Evolutionary conservation across 2,113 vertebrate species (phyloP).

Genomic region (Eudorcas thomsonii): DNA sequence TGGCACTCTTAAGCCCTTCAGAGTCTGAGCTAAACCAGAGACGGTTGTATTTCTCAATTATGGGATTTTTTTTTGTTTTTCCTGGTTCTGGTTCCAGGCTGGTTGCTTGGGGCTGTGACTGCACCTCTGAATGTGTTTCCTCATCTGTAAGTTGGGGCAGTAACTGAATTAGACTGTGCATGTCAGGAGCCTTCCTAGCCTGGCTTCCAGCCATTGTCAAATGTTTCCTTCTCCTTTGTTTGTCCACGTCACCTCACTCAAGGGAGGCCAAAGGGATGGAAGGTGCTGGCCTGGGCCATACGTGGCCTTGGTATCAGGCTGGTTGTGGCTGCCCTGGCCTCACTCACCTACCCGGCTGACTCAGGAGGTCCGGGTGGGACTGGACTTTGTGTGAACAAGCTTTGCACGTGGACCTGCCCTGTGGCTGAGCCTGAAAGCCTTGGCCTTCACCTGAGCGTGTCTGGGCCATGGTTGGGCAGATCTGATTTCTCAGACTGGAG

Average conservation of each 20-base stretch:
- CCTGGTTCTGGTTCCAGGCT: neutral
- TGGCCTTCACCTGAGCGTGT: neutral
- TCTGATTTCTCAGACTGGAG: neutral
- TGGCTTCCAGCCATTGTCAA: neutral
- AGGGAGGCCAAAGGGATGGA: neutral
- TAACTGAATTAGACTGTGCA: neutral
- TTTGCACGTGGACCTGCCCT: neutral
- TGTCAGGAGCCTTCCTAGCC: neutral
- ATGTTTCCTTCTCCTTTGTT: neutral
- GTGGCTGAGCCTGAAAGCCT: neutral
- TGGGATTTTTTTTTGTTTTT: accelerated
- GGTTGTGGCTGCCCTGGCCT: neutral
- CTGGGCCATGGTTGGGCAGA: neutral
- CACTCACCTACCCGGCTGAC: neutral
- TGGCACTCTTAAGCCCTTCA: neutral
- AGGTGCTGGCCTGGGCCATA: accelerated
- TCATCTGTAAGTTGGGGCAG: neutral
- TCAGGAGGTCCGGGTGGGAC: conserved; percentile 6
- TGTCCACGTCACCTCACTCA: neutral
- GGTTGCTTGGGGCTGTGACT: neutral
- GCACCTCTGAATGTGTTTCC: neutral
- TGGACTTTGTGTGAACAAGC: neutral
- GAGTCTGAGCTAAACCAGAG: neutral
- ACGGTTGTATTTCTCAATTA: neutral
- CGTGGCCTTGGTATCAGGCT: neutral